Base-by-base conservation (phyloP, 1,140 invertebrate species). In the Lepidurus apus region DNA sequence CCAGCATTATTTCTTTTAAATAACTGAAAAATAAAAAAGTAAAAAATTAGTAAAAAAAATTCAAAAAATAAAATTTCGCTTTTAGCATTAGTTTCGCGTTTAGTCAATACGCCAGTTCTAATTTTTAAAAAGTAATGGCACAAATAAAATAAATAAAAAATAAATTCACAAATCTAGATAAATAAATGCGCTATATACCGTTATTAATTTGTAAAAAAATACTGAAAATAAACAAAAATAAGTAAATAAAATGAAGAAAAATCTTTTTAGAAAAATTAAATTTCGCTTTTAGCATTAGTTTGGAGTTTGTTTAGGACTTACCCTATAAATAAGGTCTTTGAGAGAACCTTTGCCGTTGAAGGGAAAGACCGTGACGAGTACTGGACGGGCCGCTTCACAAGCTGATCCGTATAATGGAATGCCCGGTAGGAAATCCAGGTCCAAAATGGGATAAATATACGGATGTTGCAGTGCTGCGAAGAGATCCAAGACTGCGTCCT, bases 291-390 rank as follows among this genome's bases (percentile, higher is more conserved):
- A 3, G 34, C 34, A 34, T 34, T 34, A 34, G 34, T 75, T 44
- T 44, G 24, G 6, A 0, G 13, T 21, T 65, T 65, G 8, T 7
- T n/a, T n/a, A 65, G 17, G 53, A 79, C 83, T 85, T 84, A 94
- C 93, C 86, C 92, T 92, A 82, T 94, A 95, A 82, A 96, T 93
- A 24, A 95, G 86, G 88, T 97, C 95, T 83, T 95, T 95, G 6
- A 97, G 87, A 81, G 93, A 95, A 65, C 94, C 94, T 81, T 89
- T 88, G 21, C 89, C 88, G 83, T 94, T 95, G 79, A 95, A 91
- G 0, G 94, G 95, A 80, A 93, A 89, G 1, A 96, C 89, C 11
- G 92, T 86, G 26, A 93, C 88, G 8, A 91, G 81, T 89, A 85
- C 89, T 89, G 80, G 87, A 85, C 81, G 88, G 84, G 82, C 82